Base-by-base conservation (phyloP, 1,140 invertebrate genomes). In the Tetragnatha versicolor region DNA sequence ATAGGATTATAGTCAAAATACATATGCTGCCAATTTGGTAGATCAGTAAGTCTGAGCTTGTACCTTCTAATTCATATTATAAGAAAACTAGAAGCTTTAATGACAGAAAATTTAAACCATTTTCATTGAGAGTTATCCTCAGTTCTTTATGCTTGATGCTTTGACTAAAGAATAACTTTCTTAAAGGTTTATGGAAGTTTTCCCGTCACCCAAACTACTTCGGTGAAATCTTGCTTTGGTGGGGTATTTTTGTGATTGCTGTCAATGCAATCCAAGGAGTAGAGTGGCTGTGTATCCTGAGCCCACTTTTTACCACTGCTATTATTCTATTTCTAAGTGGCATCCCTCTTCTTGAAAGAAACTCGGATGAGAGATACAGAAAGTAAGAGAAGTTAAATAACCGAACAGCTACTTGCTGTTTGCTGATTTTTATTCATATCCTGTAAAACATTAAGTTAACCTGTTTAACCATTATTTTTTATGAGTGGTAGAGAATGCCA, bases 171-270 rank as follows among this genome's bases (percentile, higher is more conserved):
- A 25, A 55, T 3, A 9, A 29, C 25, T 10, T 27, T 55, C 14
- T 55, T 4, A 55, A 9, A 92, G 93, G 95, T 17, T 86, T 97
- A 12, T 98, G 96, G 96, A 90, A 91, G 47, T 84, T 94, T 22
- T 96, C 94, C 0, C 89, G 95, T 69, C 95, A 97, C 87, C 96
- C 96, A 0, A 98, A 98, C 85, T 98, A 98, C 84, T 97, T 97
- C 86, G 96, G 96, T 1, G 96, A 98, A 87, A 94, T 98, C 31
- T 88, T 94, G 0, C 88, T 97, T 0, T 98, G 96, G 96, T 95
- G 94, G 91, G 95, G 95, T 2, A 92, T 97, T 55, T 97, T 96
- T 84, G 89, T 94, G 39, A 94, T 96, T 84, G 93, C 93, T 0
- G 85, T 94, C 0, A 95, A 94, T 83, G 92, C 95, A 1, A 91